A percentile compares a stretch with the other conserved stretches of the same genome.
phyloP scores from a whole-genome alignment of 2,113 vertebrate species.

The Mionectes macconnelli region DNA sequence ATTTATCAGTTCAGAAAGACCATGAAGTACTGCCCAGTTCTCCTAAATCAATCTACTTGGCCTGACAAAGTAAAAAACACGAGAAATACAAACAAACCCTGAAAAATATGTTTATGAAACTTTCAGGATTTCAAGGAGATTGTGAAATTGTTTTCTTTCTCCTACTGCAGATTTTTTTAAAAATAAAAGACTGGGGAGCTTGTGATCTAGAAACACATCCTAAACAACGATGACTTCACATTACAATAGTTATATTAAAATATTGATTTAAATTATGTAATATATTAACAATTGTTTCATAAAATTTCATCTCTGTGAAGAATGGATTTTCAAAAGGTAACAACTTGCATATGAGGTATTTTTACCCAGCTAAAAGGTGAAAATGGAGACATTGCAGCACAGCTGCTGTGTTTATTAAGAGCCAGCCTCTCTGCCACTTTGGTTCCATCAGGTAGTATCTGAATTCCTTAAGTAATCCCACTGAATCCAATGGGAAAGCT shows the following conservation, averaged over 20 bases:
- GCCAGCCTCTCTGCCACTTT: background rate
- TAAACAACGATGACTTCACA: background rate
- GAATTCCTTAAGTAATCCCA: slow-evolving; percentile 48
- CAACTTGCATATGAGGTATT: background rate
- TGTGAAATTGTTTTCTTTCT: background rate
- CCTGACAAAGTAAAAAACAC: background rate
- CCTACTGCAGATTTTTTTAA: background rate
- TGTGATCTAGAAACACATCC: background rate
- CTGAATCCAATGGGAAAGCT: slow-evolving; percentile 6
- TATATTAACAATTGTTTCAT: background rate
- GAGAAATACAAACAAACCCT: background rate
- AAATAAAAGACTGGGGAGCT: background rate
- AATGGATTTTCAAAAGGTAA: background rate
- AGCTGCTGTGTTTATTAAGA: background rate
- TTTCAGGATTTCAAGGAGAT: background rate
- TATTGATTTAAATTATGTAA: background rate
- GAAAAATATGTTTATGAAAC: background rate
- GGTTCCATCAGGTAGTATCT: background rate
- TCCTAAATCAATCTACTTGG: background rate
- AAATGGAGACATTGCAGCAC: background rate
- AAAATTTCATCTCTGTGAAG: background rate
- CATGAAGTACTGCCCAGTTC: background rate
- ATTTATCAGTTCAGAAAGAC: background rate
- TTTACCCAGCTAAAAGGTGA: background rate
- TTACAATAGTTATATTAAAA: background rate